Base-by-base conservation (phyloP, 2,113 vertebrate genomes). In the Budorcas taxicolor region DNA sequence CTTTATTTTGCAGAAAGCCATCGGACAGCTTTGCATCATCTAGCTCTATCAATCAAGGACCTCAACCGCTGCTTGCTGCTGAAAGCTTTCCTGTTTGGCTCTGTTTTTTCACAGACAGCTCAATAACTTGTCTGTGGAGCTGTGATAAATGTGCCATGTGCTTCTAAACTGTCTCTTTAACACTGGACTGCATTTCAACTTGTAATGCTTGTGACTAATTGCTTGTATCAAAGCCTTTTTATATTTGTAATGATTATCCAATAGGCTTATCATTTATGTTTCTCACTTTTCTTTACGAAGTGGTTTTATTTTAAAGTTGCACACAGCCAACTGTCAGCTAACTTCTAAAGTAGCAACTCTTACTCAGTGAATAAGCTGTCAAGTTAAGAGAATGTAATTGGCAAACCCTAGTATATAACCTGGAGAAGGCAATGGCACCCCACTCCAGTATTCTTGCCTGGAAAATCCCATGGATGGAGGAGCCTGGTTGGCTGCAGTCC, bases 91-190 rank as follows among this genome's bases (percentile, higher is more conserved):
- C 99, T 99, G 98, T 98, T 99, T 98, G 98, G 98, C 98, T 99
- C 98, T 98, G 98, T 98, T 98, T 98, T 93, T 98, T 98, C 98
- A 98, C 98, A 99, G 99, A 99, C 99, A 99, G 99, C 99, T 99
- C 99, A 99, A 99, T 99, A 99, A 98, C 99, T 98, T 98, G 99
- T 99, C 99, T 99, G 98, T 98, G 98, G 98, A 97, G 98, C 98
- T 96, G 98, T 99, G 98, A 99, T 99, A 98, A 99, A 99, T 99
- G 98, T 97, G 97, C 97, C 97, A 47, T 96, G 97, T 95, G 96
- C 98, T 98, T 98, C 98, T 98, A 98, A 99, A 97, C 98, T 98
- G 98, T 98, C 98, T 99, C 98, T 98, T 98, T 98, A 98, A 98
- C 97, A 74, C 97, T 94, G 97, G 97, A 96, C 98, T 98, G 97